Evolutionary conservation across 2,797 vertebrate species (phyloP).

Genomic region (Prionace glauca): DNA sequence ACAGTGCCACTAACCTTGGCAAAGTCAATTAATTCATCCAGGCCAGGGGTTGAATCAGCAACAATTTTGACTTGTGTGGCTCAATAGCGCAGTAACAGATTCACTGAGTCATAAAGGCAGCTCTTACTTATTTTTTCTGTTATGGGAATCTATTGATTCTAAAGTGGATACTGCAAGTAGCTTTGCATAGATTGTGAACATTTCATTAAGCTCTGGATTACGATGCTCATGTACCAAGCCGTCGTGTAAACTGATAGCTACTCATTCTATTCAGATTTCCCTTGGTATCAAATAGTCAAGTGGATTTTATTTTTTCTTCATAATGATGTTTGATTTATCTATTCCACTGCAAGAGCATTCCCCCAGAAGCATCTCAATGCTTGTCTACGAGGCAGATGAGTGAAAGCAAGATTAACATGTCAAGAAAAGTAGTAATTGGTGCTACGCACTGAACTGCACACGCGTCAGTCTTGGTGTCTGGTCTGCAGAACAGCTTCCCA

Average conservation of each 20-base stretch:
- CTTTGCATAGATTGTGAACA: background rate
- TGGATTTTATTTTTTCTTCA: background rate
- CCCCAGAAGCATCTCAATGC: background rate
- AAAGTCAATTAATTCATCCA: background rate
- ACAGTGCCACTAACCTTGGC: background rate
- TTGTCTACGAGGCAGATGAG: background rate
- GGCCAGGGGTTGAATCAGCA: background rate
- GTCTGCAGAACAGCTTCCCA: background rate
- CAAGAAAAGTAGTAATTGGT: background rate
- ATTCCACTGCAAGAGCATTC: background rate
- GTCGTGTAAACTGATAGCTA: background rate
- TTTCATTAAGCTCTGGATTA: background rate
- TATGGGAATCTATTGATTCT: background rate
- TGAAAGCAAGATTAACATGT: background rate
- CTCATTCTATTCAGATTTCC: constrained; percentile 3
- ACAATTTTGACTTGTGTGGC: background rate
- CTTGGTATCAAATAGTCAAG: background rate
- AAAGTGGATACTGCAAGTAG: background rate
- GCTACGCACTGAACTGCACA: background rate
- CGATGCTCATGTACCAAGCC: background rate
- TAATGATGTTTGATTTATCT: background rate
- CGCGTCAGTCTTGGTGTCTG: background rate
- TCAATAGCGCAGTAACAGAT: background rate
- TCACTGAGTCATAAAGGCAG: background rate
- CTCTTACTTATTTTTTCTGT: background rate